These are phyloP conservation scores for Mastomys natalensis DNA, from an alignment of 2,113 vertebrate genomes.

Conservation along the genomic window DNA sequence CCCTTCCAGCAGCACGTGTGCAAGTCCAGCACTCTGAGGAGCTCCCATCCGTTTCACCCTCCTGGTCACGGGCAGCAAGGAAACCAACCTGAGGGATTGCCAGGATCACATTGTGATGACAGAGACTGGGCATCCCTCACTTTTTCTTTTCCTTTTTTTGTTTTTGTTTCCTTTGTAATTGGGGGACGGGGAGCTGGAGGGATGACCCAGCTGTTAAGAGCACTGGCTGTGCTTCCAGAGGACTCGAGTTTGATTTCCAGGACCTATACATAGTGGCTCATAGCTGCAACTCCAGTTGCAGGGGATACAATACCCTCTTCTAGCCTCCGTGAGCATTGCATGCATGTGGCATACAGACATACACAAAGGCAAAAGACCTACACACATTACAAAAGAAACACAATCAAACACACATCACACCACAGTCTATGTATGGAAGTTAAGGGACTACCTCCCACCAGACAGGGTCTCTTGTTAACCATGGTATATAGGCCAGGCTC, in stretches of 20 bases:
- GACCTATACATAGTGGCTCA: not conserved
- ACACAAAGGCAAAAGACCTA: not conserved
- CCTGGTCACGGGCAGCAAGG: not conserved
- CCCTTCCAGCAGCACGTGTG: not conserved
- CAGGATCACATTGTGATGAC: not conserved
- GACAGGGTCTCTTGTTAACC: not conserved
- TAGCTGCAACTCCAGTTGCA: not conserved
- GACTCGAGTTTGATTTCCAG: not conserved
- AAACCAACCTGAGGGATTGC: not conserved
- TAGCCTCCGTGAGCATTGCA: not conserved
- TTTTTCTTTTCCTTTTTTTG: too few relatives aligned
- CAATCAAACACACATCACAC: not conserved
- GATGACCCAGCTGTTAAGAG: not conserved
- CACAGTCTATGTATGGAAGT: not conserved
- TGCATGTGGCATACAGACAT: not conserved
- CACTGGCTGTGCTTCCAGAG: not conserved
- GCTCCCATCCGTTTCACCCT: not conserved
- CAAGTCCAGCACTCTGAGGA: not conserved
- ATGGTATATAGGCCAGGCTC: not conserved
- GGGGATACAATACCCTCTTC: not conserved
- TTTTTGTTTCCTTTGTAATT: not conserved
- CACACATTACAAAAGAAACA: not conserved
- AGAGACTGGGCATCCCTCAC: too few relatives aligned
- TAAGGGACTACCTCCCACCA: not conserved
- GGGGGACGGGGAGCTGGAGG: not conserved